Base-by-base conservation (phyloP, 2,888 invertebrate species). In the Archips crataeganus region DNA sequence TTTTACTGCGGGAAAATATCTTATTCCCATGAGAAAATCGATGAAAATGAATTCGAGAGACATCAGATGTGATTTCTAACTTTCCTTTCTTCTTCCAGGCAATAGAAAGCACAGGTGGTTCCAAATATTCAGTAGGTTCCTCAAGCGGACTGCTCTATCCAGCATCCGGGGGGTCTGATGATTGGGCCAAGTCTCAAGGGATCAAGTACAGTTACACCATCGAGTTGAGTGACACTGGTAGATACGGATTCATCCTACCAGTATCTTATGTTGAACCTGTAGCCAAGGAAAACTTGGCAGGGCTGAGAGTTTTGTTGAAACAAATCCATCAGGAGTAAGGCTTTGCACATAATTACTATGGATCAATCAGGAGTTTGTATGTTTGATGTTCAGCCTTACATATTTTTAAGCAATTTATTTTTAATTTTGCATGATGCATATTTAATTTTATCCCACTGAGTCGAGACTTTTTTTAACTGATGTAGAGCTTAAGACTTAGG, bases 171-270 rank as follows among this genome's bases (percentile, higher is more conserved):
- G 97, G 97, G 13, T 97, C 98, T 0, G 98, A 98, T 82, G 98
- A 99, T 88, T 99, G 98, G 98, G 98, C 98, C 8, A 98, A 98
- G 89, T 97, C 97, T 0, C 94, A 95, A 57, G 96, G 96, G 9
- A 96, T 99, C 77, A 98, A 98, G 86, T 99, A 98, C 86, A 92
- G 98, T 1, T 99, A 97, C 90, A 98, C 98, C 0, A 95, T 99
- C 72, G 99, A 99, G 93, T 95, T 99, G 70, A 95, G 98, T 69
- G 99, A 98, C 87, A 97, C 95, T 0, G 98, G 98, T 0, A 95
- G 95, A 71, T 96, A 97, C 85, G 99, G 98, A 2, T 99, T 99
- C 85, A 92, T 98, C n/a, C 88, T 99, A 68, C 98, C 99, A 0
- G 96, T 97, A 0, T 92, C 92, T 34, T 96, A 96, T 81, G 98